Evolutionary conservation across 2,113 vertebrate genomes (phyloP).

Genomic region (Gallinago undulata): DNA sequence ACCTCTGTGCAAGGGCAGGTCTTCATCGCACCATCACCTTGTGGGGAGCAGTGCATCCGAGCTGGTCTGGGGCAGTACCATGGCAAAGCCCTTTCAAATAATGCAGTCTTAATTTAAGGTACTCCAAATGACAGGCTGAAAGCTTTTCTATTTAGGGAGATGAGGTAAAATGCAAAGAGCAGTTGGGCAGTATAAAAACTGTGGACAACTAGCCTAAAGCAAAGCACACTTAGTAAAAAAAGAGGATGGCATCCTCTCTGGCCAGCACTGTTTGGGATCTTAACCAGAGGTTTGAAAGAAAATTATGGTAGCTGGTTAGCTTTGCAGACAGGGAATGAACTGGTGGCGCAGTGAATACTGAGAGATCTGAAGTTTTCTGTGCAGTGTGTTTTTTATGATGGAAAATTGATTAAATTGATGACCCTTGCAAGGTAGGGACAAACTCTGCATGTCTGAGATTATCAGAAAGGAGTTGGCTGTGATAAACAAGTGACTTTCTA

Average conservation of each 20-base stretch:
- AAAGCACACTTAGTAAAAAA: background rate
- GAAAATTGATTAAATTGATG: background rate
- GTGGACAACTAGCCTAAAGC: background rate
- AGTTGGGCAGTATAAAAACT: background rate
- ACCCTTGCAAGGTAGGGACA: background rate
- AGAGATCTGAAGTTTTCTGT: background rate
- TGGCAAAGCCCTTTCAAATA: background rate
- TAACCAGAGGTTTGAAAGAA: background rate
- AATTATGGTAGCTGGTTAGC: background rate
- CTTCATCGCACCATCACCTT: background rate
- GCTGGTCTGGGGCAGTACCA: background rate
- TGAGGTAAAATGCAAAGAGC: background rate
- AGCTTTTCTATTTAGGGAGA: background rate
- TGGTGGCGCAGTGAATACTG: background rate
- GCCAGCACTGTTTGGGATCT: background rate
- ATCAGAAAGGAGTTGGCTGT: fast-evolving
- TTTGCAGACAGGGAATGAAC: background rate
- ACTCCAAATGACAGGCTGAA: background rate
- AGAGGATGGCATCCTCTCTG: background rate
- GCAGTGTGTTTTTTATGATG: background rate
- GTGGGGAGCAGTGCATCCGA: fast-evolving
- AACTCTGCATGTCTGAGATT: background rate
- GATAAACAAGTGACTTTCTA: background rate
- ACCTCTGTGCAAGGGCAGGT: background rate
- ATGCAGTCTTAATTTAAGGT: background rate